Evolutionary conservation across 2,888 invertebrate genomes (phyloP), one percentile per base, ranked within the genome.

Genomic region (Eupelmus urozonus): DNA sequence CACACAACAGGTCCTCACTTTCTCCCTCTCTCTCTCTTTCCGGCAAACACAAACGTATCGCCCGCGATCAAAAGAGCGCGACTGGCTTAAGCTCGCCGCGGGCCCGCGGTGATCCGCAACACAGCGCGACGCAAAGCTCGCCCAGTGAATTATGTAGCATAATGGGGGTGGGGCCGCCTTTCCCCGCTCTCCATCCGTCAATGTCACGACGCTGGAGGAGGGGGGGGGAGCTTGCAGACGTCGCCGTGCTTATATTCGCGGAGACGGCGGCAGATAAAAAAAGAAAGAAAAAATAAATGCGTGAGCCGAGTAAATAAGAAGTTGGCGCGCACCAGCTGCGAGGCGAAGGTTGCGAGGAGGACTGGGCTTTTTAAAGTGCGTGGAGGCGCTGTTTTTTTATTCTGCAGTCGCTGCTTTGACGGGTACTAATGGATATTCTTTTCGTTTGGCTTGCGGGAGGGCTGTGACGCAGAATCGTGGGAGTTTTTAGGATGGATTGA

Each of bases 121-220:
- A 63, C 16, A 34, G 49, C 4, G 16, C 45, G 57, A 55, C 25
- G 20, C 53, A 25, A 27, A 25, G 49, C 40, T 18, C 23, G n/a
- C 25, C 34, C 78, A 82, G 85, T 88, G 86, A 88, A 88, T 88
- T 87, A 88, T 87, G 85, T 85, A 86, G 83, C 83, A 87, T 86
- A 88, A 87, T 85, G 83, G 25, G 45, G 29, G 18, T 81, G 83
- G 83, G 79, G 84, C 20, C 18, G 84, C 81, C 84, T 86, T 84
- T 86, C 85, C 84, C 84, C 79, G 9, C n/a, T 85, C 84, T 85
- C 83, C 87, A 88, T 88, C 83, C 85, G 87, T 88, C 88, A 88
- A 85, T 82, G 88, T 88, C 88, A 86, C 78, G 55, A n/a, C 25
- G 55, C 29, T 23, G 9, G 34, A 34, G 5, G 3, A 34, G 5